Conservation (phyloP, 2,797 vertebrate genomes). For the Zalophus californianus region DNA sequence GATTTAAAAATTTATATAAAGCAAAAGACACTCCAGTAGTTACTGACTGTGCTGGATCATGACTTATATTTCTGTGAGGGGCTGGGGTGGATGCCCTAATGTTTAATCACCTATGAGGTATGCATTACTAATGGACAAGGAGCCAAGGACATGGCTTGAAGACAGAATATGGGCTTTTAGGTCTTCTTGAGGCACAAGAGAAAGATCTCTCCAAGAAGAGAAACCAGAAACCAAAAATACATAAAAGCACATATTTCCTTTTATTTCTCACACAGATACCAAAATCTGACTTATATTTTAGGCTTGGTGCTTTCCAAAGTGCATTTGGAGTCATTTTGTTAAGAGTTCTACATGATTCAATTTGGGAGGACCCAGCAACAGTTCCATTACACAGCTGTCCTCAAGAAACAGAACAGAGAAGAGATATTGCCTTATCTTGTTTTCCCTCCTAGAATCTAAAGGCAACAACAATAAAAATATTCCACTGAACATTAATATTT, state of each 20-base stretch:
- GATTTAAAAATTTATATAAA: background rate
- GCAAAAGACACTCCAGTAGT: background rate
- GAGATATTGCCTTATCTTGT: background rate
- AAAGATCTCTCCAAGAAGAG: background rate
- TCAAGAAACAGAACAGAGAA: slow-evolving; percentile 49
- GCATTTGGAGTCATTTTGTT: slow-evolving; percentile 33
- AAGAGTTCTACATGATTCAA: slow-evolving; percentile 57
- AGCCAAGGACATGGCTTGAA: background rate
- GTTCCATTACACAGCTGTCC: slow-evolving; percentile 17
- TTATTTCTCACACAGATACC: background rate
- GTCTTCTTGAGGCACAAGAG: background rate
- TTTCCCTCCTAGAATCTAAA: background rate
- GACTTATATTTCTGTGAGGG: too few species aligned
- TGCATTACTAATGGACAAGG: background rate
- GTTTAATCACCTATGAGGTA: background rate
- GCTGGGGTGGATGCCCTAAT: background rate
- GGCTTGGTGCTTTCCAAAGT: background rate
- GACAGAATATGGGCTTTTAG: background rate
- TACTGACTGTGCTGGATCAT: background rate
- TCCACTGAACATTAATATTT: background rate
- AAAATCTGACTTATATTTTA: slow-evolving; percentile 40
- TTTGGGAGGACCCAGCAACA: slow-evolving; percentile 53
- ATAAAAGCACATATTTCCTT: background rate
- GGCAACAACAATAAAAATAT: background rate
- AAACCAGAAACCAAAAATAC: slow-evolving; percentile 3